These are phyloP conservation scores for Seriola aureovittata DNA, from an alignment of 2,113 vertebrate species.

Conservation along the genomic window DNA sequence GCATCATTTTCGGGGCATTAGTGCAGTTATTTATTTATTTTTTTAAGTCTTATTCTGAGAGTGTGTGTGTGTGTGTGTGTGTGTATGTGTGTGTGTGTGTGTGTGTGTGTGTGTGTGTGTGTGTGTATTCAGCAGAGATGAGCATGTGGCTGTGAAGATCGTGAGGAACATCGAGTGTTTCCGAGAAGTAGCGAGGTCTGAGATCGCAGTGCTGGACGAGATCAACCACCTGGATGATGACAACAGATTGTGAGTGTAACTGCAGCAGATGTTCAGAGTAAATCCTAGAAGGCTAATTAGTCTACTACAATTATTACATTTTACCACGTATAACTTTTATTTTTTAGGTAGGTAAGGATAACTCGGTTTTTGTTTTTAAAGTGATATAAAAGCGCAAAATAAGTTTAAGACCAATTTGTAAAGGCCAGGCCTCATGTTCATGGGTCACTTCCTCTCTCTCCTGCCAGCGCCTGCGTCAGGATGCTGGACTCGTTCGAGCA, in stretches of 20 bases:
- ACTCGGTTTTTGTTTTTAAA: no score
- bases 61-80: background rate
- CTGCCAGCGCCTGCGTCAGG: conserved; percentile 87
- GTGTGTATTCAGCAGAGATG: conserved; percentile 76
- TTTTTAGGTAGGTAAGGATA: no score
- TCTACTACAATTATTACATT: no score
- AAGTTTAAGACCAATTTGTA: no score
- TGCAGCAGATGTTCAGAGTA: background rate
- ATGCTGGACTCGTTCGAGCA: conserved; percentile 97
- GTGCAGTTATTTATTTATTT: background rate
- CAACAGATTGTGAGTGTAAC: conserved; percentile 81
- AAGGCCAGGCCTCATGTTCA: no score
- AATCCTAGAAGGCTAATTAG: background rate
- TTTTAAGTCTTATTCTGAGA: no score
- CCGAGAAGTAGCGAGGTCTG: conserved; percentile 91
- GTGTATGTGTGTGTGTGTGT: background rate
- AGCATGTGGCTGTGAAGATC: conserved; percentile 94
- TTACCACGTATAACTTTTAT: no score
- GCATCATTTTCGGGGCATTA: background rate
- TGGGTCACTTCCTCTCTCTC: background rate
- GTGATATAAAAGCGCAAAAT: no score
- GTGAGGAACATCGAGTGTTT: conserved; percentile 93
- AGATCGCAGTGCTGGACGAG: conserved; percentile 93
- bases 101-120: conserved; percentile 8
- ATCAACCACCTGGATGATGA: conserved; percentile 91